These are phyloP conservation scores for Pemphredon lugubris DNA, from an alignment of 2,888 invertebrate genomes.

Conservation along the genomic window DNA sequence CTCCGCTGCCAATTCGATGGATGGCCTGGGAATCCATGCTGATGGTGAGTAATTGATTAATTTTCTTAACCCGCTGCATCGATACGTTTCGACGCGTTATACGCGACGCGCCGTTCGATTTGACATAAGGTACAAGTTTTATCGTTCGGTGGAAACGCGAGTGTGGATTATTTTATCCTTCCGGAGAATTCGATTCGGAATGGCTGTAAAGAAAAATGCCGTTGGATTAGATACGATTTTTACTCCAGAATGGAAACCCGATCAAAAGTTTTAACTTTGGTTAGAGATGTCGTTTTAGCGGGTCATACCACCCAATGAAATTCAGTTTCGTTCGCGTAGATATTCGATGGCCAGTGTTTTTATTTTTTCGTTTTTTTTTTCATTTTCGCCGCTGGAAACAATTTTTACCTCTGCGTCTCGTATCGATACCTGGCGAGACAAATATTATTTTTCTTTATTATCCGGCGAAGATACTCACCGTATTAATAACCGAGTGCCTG, in stretches of 20 bases:
- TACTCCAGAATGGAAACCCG: slow-evolving; percentile 3
- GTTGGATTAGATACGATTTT: slow-evolving; percentile 36
- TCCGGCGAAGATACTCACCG: not conserved
- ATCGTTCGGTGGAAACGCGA: too few species aligned
- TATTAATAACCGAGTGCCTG: too few species aligned
- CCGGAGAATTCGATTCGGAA: too few species aligned
- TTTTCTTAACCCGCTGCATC: too few species aligned
- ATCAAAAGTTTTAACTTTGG: slow-evolving; percentile 50
- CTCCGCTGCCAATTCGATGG: slow-evolving; percentile 91
- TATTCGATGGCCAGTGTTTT: slow-evolving; percentile 39
- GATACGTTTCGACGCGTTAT: too few species aligned
- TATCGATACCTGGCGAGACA: slow-evolving; percentile 8
- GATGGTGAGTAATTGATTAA: slow-evolving; percentile 82
- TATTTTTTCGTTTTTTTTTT: too few species aligned
- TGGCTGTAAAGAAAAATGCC: not conserved
- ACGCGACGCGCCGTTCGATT: too few species aligned
- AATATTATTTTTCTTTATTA: slow-evolving; percentile 13
- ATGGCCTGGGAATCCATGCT: slow-evolving; percentile 94
- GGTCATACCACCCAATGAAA: slow-evolving; percentile 55
- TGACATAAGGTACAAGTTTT: too few species aligned
- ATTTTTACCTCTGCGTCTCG: slow-evolving; percentile 26
- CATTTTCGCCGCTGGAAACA: slow-evolving; percentile 32
- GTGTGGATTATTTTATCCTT: not conserved
- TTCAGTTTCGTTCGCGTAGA: slow-evolving; percentile 40
- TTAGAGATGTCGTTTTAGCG: slow-evolving; percentile 54